Conservation (phyloP, 2,888 invertebrate species). For the Trichacis sp. region DNA sequence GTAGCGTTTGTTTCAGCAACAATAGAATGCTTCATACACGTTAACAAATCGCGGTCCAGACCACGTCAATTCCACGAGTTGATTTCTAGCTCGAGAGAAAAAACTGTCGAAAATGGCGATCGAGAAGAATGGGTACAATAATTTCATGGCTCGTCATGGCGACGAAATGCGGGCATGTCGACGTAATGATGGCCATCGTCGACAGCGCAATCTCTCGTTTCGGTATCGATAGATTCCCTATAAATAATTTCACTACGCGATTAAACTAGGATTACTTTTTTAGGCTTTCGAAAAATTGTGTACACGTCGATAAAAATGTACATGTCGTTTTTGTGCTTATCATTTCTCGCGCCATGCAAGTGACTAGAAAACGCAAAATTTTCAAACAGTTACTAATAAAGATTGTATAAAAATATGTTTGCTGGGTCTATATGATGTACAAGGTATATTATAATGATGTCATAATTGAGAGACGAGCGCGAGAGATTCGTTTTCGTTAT, state of each 20-base stretch:
- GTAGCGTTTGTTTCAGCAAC: no score
- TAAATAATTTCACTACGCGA: background rate
- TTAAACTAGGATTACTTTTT: background rate
- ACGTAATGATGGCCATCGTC: no score
- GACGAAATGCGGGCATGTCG: no score
- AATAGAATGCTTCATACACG: no score
- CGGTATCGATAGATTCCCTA: background rate
- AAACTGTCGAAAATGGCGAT: conserved; percentile 36
- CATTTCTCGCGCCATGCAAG: background rate
- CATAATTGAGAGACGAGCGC: background rate
- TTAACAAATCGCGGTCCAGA: conserved; percentile 37
- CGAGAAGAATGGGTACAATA: no score
- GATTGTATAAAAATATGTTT: conserved; percentile 4
- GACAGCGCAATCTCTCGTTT: conserved; percentile 15
- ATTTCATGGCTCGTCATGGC: no score
- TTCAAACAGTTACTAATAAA: conserved; percentile 2
- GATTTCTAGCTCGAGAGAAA: conserved; percentile 28
- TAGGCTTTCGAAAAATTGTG: conserved; percentile 1
- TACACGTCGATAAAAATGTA: background rate
- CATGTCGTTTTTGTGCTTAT: background rate
- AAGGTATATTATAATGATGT: background rate
- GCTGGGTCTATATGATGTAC: background rate
- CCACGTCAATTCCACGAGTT: conserved; percentile 42
- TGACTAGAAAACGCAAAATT: background rate
- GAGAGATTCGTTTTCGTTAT: background rate